Conservation (phyloP, 1,140 invertebrate genomes). For the Vanessa tameamea region DNA sequence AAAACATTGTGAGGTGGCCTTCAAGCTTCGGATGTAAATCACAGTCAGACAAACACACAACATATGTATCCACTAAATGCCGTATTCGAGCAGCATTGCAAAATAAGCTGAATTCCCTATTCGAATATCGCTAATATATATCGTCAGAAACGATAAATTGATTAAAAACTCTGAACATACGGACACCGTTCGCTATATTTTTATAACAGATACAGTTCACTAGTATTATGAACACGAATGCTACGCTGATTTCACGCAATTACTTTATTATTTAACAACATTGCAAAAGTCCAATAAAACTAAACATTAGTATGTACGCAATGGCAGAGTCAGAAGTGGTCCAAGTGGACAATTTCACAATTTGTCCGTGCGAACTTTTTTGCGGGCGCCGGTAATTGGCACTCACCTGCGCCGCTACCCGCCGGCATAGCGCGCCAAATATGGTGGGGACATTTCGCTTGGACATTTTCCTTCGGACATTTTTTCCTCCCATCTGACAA, state of each 20-base stretch:
- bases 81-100: too few relatives aligned
- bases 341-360: conserved; percentile 69
- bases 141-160: too few relatives aligned
- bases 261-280: conserved; percentile 1
- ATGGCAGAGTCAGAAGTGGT: conserved; percentile 23
- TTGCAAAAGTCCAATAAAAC: conserved; percentile 15
- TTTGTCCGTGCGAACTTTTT: conserved; percentile 73
- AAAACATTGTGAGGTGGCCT: too few relatives aligned
- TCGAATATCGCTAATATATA: too few relatives aligned
- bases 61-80: too few relatives aligned
- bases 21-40: too few relatives aligned
- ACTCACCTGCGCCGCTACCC: conserved; percentile 60
- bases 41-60: too few relatives aligned
- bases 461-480: conserved; percentile 52
- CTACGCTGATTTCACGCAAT: not conserved
- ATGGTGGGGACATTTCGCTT: conserved; percentile 54
- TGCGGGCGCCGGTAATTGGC: conserved; percentile 65
- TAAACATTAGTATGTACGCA: conserved; percentile 21
- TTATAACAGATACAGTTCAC: too few relatives aligned
- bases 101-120: too few relatives aligned
- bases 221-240: too few relatives aligned
- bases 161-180: too few relatives aligned
- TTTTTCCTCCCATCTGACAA: conserved; percentile 76
- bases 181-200: too few relatives aligned
- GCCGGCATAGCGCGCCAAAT: conserved; percentile 62